These are phyloP conservation scores for Aphelocoma coerulescens DNA, from an alignment of 2,113 vertebrate genomes.

Conservation along the genomic window DNA sequence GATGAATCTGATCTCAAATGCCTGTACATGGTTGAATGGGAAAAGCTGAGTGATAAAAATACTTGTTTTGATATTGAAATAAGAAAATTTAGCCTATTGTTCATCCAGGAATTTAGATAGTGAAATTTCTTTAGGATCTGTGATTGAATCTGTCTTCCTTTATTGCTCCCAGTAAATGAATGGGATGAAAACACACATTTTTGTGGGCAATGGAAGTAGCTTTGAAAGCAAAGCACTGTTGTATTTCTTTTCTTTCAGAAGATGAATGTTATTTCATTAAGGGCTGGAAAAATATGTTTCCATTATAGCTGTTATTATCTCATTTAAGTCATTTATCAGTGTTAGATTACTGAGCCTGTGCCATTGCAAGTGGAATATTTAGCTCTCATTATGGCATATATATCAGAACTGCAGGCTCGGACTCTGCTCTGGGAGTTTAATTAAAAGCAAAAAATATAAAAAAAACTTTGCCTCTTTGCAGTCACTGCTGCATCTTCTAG, in stretches of 20 bases:
- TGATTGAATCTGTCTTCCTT: neutral
- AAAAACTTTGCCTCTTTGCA: neutral
- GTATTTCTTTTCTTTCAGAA: neutral
- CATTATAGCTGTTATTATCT: neutral
- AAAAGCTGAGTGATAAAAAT: neutral
- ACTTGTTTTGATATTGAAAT: neutral
- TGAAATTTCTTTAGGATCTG: neutral
- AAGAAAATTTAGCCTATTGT: neutral
- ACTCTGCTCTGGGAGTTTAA: neutral
- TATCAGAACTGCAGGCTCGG: neutral
- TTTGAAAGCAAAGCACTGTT: neutral
- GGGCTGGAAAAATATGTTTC: neutral
- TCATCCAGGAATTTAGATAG: neutral
- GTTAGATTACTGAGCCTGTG: neutral
- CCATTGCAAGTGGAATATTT: neutral
- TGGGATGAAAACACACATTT: neutral
- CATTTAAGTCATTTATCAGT: neutral
- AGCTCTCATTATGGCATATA: neutral
- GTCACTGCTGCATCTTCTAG: neutral
- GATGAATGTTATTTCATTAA: neutral
- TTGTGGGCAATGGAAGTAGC: neutral
- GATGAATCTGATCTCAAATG: neutral
- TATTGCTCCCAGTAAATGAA: neutral
- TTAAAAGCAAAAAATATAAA: neutral
- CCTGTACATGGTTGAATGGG: neutral